Percentiles rank a stretch among this genome's conserved stretches.
Conservation (phyloP, 92 coral and sea anemone species). For the Phymanthus crucifer region DNA sequence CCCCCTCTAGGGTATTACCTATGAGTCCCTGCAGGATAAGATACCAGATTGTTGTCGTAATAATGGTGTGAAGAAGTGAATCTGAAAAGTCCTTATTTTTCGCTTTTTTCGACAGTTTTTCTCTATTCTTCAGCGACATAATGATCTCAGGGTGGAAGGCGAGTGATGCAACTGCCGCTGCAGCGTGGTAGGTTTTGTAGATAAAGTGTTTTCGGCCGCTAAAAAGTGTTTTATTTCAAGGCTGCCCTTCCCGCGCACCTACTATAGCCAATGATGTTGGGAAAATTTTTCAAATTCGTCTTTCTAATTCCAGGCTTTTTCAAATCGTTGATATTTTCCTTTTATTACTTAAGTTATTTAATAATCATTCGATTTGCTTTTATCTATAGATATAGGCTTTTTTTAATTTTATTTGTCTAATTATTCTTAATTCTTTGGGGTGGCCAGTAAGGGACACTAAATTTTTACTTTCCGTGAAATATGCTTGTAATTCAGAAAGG, state of each 20-base stretch:
- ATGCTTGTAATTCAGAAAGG: too few species aligned
- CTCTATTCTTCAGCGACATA: slow-evolving; percentile 23
- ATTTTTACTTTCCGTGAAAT: too few species aligned
- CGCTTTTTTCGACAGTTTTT: slow-evolving; percentile 11
- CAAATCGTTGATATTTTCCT: too few species aligned
- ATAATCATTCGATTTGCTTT: too few species aligned
- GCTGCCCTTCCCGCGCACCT: too few species aligned
- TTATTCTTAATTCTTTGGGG: too few species aligned
- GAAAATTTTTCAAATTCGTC: too few species aligned
- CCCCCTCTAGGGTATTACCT: slow-evolving; percentile 61
- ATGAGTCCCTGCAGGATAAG: slow-evolving; percentile 43
- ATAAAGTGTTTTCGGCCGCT: not conserved
- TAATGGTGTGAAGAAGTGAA: slow-evolving; percentile 16
- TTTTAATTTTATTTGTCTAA: too few species aligned
- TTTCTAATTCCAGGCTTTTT: too few species aligned
- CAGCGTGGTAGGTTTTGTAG: slow-evolving; percentile 78
- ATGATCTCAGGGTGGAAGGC: slow-evolving; percentile 87
- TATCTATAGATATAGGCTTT: too few species aligned
- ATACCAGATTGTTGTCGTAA: slow-evolving; percentile 23
- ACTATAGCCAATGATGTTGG: not conserved
- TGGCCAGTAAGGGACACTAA: too few species aligned
- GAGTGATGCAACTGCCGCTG: slow-evolving; percentile 85
- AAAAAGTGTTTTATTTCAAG: not conserved
- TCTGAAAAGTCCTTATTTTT: slow-evolving; percentile 11
- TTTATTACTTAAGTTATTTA: too few species aligned